Evolutionary conservation across 53 echinoderm and acorn worm genomes (phyloP).

Genomic region (Luidia sarsii): DNA sequence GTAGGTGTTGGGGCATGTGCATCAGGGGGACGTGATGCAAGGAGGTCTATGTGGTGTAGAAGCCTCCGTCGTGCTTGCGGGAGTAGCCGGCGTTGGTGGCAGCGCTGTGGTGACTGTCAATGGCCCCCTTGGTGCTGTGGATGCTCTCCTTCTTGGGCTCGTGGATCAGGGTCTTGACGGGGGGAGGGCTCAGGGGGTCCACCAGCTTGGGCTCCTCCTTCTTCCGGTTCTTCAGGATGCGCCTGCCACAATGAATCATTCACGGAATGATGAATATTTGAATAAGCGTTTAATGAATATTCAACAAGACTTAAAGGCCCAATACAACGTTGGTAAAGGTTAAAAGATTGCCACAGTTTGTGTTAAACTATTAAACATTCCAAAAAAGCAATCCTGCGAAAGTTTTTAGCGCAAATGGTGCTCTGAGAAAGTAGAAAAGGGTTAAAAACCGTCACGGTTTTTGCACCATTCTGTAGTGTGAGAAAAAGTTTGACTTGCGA

Average conservation of each 20-base stretch:
- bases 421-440: no score
- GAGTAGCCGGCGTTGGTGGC: constrained; percentile 93
- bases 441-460: no score
- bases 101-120: constrained; percentile 89
- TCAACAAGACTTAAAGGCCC: no score
- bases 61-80: constrained; percentile 95
- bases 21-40: no score
- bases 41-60: constrained; percentile 93
- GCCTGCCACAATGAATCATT: constrained; percentile 51
- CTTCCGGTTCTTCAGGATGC: constrained; percentile 81
- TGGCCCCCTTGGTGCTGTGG: constrained; percentile 87
- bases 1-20: no score
- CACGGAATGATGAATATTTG: not conserved
- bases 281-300: not conserved
- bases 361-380: no score
- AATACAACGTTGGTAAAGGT: no score
- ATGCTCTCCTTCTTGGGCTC: constrained; percentile 92
- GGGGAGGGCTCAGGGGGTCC: constrained; percentile 44
- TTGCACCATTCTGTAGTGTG: no score
- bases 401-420: no score
- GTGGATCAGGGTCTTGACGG: constrained; percentile 54
- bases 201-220: constrained; percentile 32
- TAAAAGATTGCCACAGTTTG: no score
- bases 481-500: no score
- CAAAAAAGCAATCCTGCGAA: no score